Percentiles rank a stretch among this genome's conserved stretches.
Conservation (phyloP, 2,797 vertebrate genomes). For the Halcyon chelicuti region DNA sequence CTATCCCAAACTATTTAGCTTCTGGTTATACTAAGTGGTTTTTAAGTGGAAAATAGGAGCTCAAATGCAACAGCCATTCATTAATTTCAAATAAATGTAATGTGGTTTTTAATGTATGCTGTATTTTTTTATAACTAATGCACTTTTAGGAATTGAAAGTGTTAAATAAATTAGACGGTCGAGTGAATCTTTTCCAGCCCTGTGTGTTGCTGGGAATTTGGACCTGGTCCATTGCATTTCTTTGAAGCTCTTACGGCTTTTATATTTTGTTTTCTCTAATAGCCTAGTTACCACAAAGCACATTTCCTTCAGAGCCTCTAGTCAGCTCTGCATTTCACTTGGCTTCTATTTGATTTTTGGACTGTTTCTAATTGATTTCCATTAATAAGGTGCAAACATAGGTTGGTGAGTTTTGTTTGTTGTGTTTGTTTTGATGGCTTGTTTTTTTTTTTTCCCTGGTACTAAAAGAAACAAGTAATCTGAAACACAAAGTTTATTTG, state of each 20-base stretch:
- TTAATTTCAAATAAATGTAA: neutral
- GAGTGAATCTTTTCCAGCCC: conserved; percentile 56
- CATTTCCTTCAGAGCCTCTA: conserved; percentile 60
- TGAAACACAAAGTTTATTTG: conserved; percentile 37
- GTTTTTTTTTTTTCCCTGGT: neutral
- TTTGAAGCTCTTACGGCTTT: conserved; percentile 73
- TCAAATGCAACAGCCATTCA: neutral
- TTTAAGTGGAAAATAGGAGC: conserved; percentile 7
- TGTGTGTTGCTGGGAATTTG: conserved; percentile 60
- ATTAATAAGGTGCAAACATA: conserved; percentile 53
- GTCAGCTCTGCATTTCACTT: conserved; percentile 43
- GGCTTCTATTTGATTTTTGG: conserved; percentile 56
- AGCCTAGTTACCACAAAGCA: conserved; percentile 72
- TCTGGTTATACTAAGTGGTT: neutral
- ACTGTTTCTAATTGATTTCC: conserved; percentile 71
- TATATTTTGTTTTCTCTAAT: conserved; percentile 71
- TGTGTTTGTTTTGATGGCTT: neutral
- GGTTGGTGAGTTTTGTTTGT: neutral
- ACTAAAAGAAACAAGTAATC: conserved; percentile 8
- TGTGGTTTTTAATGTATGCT: neutral
- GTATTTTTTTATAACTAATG: neutral
- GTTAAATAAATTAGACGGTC: conserved; percentile 49
- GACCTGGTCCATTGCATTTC: conserved; percentile 49
- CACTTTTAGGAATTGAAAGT: conserved; percentile 31
- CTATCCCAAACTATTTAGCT: neutral